These are phyloP conservation scores for Triplophysa dalaica DNA, from an alignment of 2,113 vertebrate species.

Conservation along the genomic window DNA sequence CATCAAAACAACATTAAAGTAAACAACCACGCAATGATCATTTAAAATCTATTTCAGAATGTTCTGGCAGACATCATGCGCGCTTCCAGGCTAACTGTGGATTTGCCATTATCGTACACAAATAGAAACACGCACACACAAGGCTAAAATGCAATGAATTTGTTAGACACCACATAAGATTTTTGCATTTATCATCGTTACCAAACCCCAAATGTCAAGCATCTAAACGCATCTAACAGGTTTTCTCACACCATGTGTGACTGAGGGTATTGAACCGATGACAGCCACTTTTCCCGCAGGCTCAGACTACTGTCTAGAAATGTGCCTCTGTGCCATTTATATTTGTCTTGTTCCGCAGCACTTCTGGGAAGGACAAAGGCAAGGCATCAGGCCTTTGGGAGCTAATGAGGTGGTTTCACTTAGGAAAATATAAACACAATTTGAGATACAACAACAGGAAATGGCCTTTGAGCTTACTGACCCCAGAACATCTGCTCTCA, in stretches of 20 bases:
- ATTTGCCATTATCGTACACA: neutral
- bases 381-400: conserved; percentile 13
- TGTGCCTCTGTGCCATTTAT: neutral
- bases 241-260: neutral
- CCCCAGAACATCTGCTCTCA: conserved; percentile 47
- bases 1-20: neutral
- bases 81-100: neutral
- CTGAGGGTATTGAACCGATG: neutral
- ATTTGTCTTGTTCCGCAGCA: neutral
- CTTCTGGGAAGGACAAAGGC: conserved; percentile 30
- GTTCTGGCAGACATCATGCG: conserved; percentile 1
- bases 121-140: neutral
- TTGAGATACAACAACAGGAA: conserved; percentile 52
- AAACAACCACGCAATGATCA: neutral
- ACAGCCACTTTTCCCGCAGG: neutral
- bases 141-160: neutral
- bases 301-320: neutral
- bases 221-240: neutral
- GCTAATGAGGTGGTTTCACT: conserved; percentile 49
- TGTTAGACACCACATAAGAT: neutral
- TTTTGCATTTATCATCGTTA: neutral
- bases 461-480: conserved; percentile 41
- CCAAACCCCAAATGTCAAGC: neutral
- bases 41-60: neutral
- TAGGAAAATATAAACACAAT: conserved; percentile 52